phyloP scores from a whole-genome alignment of 1,140 invertebrate species.

The Drosophila insularis region DNA sequence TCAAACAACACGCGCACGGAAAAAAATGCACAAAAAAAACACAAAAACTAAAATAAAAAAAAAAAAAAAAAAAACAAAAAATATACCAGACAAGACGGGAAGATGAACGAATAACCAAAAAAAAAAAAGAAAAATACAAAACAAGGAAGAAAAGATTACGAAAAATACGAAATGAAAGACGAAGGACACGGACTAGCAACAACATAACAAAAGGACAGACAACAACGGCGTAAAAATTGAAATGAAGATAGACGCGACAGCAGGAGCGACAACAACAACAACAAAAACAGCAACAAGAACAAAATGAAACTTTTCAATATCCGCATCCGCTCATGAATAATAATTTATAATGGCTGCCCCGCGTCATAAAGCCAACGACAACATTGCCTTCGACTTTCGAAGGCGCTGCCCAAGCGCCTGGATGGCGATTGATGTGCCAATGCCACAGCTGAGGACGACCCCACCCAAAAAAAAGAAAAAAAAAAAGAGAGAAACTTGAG shows the following conservation, averaged over 20 bases:
- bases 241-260: constrained; percentile 66
- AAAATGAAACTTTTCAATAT: constrained; percentile 79
- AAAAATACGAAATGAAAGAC: constrained; percentile 23
- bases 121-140: constrained; percentile 19
- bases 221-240: constrained; percentile 64
- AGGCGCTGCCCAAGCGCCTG: constrained; percentile 17
- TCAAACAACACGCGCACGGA: constrained; percentile 69
- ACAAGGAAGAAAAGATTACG: constrained; percentile 7
- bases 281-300: constrained; percentile 32
- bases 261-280: constrained; percentile 19
- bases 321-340: constrained; percentile 80
- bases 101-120: constrained; percentile 2
- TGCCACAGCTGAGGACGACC: constrained; percentile 28
- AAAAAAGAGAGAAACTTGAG: background rate
- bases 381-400: constrained; percentile 18
- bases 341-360: constrained; percentile 75
- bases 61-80: constrained; percentile 3
- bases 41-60: constrained; percentile 21
- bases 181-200: constrained; percentile 29
- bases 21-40: constrained; percentile 1
- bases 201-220: constrained; percentile 24
- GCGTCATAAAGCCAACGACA: constrained; percentile 49
- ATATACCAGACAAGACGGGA: background rate
- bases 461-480: background rate
- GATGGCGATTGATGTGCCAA: constrained; percentile 36